Conservation (phyloP, 37 sponge, comb jelly and placozoan species). For the Beroe ovata region DNA sequence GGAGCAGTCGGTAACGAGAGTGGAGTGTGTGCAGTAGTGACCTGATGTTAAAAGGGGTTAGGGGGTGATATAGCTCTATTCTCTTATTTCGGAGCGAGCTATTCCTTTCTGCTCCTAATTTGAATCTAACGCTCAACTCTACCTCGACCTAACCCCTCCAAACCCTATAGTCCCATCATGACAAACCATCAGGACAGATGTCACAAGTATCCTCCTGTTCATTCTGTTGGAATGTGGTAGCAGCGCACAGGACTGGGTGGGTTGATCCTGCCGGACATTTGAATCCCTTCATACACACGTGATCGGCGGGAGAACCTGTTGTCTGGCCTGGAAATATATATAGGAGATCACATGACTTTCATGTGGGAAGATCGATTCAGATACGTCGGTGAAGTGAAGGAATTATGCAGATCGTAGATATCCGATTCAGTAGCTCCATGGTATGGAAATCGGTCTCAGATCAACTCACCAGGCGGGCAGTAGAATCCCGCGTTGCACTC, state of each 20-base stretch:
- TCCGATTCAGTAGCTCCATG: too few species aligned
- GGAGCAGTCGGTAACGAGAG: conserved; percentile 7
- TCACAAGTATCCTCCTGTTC: neutral
- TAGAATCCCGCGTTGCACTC: conserved; percentile 56
- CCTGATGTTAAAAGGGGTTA: neutral
- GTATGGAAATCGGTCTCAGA: neutral
- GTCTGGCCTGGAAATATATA: neutral
- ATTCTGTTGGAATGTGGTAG: conserved; percentile 15
- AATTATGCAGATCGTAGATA: too few species aligned
- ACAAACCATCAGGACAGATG: conserved; percentile 38
- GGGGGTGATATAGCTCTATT: too few species aligned
- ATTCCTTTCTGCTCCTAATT: too few species aligned
- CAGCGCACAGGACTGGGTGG: conserved; percentile 3
- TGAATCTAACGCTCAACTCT: too few species aligned
- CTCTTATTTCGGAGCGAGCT: too few species aligned
- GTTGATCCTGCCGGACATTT: conserved; percentile 51
- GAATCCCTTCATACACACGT: conserved; percentile 30
- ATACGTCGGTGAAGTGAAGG: too few species aligned
- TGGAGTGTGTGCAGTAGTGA: conserved; percentile 37
- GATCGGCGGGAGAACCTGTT: neutral
- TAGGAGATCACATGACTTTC: too few species aligned
- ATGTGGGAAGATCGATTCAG: too few species aligned
- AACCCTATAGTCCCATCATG: neutral
- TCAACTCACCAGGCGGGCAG: conserved; percentile 63
- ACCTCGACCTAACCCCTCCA: neutral